Base-by-base conservation (phyloP, 2,113 vertebrate genomes). In the Lamprologus ornatipinnis region DNA sequence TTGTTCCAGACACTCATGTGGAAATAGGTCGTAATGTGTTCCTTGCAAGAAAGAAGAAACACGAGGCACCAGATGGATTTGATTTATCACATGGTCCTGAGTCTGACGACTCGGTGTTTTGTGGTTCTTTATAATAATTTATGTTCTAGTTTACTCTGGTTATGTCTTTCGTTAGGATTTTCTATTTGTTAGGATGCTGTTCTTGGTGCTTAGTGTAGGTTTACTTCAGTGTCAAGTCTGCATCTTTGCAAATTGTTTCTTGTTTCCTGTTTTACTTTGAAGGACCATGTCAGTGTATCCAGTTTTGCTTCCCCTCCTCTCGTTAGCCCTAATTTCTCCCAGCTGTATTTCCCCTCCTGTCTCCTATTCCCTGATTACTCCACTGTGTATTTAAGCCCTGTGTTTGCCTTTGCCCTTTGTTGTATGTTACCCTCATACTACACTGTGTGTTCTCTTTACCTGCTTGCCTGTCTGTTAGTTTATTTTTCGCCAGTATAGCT, bases 341-440 rank as follows among this genome's bases (percentile, higher is more conserved):
- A 57, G 55, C 7, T 57, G 23, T 28, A 57, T 8, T 57, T 57
- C 54, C 23, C 4, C 23, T 57, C 1, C 23, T 28, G 13, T 57
- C 23, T 57, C 12, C 23, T 57, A 57, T 28, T 28, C 54, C 54
- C 13, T 57, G 54, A 57, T 57, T 28, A 28, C 54, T 28, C 12
- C 23, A 57, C 12, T 0, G 23, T 57, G 23, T 57, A 15, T 57
- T 57, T 57, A 57, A 26, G 1, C 54, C 54, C 54, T 14, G 54
- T 57, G 23, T 57, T 57, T 57, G 54, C 12, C 6, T 14, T 26
- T 26, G 6, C 54, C 21, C 12, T 57, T 57, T 14, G 12, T 57
- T 57, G 23, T 0, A 13, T 26, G 11, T 0, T 55, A 26, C 7
- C 23, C 23, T 57, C 13, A 15, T 9, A 57, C 55, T 5, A 57